Conservation (phyloP, 2,113 vertebrate species). For the Puma concolor region DNA sequence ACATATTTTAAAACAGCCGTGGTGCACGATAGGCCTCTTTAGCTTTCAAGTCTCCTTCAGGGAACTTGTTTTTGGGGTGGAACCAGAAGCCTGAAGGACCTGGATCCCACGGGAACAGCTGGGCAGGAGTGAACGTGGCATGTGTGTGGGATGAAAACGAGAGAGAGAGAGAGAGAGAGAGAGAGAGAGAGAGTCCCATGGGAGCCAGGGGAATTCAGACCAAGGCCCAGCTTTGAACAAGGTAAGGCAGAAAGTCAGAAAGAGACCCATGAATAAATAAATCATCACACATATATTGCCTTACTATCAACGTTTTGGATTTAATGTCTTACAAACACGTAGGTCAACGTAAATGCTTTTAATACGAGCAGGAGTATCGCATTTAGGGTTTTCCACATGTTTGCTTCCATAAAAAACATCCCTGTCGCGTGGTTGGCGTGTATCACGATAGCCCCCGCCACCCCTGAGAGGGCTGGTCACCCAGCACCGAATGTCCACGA, state of each 20-base stretch:
- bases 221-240: background rate
- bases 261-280: background rate
- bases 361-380: background rate
- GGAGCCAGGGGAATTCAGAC: background rate
- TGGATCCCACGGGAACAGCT: fast-evolving
- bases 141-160: fast-evolving
- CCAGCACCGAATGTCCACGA: background rate
- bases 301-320: background rate
- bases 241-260: no score
- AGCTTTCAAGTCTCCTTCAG: background rate
- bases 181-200: background rate
- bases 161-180: no score
- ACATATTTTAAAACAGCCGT: background rate
- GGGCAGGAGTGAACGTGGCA: background rate
- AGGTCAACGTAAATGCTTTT: background rate
- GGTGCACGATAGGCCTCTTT: background rate
- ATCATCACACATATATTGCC: background rate
- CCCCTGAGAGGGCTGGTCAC: background rate
- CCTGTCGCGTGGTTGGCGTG: background rate
- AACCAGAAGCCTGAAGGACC: background rate
- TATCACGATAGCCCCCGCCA: background rate
- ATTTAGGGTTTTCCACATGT: background rate
- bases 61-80: background rate
- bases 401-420: background rate
- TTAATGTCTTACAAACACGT: background rate